These are phyloP conservation scores for Hycleus phaleratus DNA, from an alignment of 1,140 invertebrate genomes.

Conservation along the genomic window DNA sequence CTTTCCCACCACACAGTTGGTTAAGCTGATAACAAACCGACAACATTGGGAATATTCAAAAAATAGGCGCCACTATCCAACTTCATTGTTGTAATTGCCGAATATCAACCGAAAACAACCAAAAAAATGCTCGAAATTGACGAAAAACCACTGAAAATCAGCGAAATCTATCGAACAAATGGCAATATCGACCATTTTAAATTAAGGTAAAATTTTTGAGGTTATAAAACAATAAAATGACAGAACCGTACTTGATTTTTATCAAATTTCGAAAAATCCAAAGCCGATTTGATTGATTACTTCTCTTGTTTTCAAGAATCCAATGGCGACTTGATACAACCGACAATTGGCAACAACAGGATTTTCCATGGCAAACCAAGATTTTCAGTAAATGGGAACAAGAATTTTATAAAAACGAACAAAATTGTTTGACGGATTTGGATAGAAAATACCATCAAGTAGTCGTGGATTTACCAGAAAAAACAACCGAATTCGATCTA, in stretches of 20 bases:
- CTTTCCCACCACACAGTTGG: too few relatives aligned
- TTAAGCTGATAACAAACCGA: too few relatives aligned
- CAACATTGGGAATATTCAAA: too few relatives aligned
- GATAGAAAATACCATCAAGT: conserved; percentile 30
- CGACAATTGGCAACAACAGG: conserved; percentile 7
- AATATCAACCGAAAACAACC: too few relatives aligned
- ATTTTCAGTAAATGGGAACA: conserved; percentile 30
- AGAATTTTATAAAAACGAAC: conserved; percentile 26
- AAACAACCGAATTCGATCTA: conserved; percentile 12
- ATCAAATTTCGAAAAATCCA: too few relatives aligned
- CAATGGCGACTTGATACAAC: conserved; percentile 5
- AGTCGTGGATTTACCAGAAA: conserved; percentile 9
- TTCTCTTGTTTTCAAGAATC: too few relatives aligned
- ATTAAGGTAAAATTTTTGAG: conserved; percentile 23
- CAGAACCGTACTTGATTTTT: too few relatives aligned
- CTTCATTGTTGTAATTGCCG: too few relatives aligned
- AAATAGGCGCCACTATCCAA: too few relatives aligned
- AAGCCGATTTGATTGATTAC: background rate
- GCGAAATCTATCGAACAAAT: background rate
- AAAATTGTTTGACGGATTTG: conserved; percentile 34
- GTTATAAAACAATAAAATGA: too few relatives aligned
- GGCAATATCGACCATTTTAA: conserved; percentile 32
- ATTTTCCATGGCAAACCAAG: conserved; percentile 35
- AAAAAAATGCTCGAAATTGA: too few relatives aligned
- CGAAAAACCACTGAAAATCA: too few relatives aligned